Percentiles rank a stretch among this genome's conserved stretches.
These are phyloP conservation scores for Psilopsiagon aymara DNA, from an alignment of 2,113 vertebrate genomes.

Conservation along the genomic window DNA sequence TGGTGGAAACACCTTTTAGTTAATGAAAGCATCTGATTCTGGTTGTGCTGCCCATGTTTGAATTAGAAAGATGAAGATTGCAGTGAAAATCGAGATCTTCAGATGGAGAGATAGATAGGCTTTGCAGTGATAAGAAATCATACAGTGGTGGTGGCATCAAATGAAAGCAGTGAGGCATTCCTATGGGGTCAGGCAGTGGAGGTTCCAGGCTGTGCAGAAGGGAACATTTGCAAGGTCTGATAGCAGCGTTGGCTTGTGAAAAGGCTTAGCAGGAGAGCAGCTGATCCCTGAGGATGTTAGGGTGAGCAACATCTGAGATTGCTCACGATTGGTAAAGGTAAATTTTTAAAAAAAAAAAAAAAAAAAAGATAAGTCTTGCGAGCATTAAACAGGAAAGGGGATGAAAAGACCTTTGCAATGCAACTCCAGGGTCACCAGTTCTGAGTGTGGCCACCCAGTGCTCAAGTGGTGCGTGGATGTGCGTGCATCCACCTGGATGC, in stretches of 20 bases:
- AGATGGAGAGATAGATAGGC: not conserved
- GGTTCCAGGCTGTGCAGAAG: not conserved
- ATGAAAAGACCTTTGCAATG: not conserved
- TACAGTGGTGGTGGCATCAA: not conserved
- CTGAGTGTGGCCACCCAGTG: not conserved
- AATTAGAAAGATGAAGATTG: not conserved
- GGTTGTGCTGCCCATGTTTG: not conserved
- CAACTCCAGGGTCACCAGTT: not conserved
- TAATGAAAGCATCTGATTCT: not conserved
- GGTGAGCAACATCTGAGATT: not conserved
- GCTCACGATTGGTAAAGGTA: not conserved
- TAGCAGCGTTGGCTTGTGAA: fast-evolving
- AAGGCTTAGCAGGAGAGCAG: not conserved
- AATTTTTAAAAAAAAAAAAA: not conserved
- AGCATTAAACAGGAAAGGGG: not conserved
- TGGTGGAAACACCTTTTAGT: not conserved
- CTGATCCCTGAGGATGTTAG: not conserved
- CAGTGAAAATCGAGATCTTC: not conserved
- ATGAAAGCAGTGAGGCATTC: not conserved
- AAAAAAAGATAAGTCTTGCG: not conserved
- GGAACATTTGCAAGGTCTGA: not conserved
- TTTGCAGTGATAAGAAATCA: not conserved
- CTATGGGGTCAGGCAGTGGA: not conserved
- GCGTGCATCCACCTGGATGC: not conserved
- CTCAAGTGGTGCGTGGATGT: not conserved